These are phyloP conservation scores for Murina feae DNA, from an alignment of 2,113 vertebrate species.

Conservation along the genomic window DNA sequence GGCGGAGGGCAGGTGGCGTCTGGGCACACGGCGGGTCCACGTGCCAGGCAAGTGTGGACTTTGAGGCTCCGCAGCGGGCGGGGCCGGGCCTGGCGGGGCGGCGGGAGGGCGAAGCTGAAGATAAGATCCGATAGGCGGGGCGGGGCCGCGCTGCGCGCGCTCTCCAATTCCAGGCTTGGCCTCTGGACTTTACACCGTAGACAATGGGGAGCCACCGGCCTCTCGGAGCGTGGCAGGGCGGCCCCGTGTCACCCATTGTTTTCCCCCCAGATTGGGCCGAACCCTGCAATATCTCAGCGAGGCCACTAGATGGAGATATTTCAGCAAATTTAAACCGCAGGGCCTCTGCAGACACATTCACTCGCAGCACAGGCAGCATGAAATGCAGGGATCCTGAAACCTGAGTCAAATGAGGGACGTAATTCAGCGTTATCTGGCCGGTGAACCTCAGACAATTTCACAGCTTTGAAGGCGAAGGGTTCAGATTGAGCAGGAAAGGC, in stretches of 20 bases:
- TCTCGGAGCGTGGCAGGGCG: constrained; percentile 43
- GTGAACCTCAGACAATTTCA: background rate
- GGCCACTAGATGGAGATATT: constrained; percentile 80
- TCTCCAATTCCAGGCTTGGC: constrained; percentile 38
- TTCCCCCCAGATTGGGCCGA: background rate
- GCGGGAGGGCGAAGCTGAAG: constrained; percentile 1
- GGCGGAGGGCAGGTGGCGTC: background rate
- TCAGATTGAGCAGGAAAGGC: background rate
- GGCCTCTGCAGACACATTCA: background rate
- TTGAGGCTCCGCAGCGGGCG: background rate
- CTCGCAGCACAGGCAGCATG: background rate
- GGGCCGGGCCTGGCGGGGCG: background rate
- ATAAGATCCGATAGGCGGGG: constrained; percentile 57
- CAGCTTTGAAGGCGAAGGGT: background rate
- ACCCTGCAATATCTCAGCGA: accelerated
- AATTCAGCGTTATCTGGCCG: background rate
- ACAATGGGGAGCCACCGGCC: constrained; percentile 65
- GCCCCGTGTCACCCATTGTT: constrained; percentile 35
- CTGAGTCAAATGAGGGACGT: background rate
- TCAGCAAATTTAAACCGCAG: constrained; percentile 69
- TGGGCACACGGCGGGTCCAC: background rate
- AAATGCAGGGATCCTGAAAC: background rate
- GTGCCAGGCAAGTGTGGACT: background rate
- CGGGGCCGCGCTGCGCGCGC: background rate
- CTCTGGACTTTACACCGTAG: constrained; percentile 69